These are phyloP conservation scores for Adelognathus sp. DNA, from an alignment of 2,888 invertebrate genomes.

Conservation along the genomic window DNA sequence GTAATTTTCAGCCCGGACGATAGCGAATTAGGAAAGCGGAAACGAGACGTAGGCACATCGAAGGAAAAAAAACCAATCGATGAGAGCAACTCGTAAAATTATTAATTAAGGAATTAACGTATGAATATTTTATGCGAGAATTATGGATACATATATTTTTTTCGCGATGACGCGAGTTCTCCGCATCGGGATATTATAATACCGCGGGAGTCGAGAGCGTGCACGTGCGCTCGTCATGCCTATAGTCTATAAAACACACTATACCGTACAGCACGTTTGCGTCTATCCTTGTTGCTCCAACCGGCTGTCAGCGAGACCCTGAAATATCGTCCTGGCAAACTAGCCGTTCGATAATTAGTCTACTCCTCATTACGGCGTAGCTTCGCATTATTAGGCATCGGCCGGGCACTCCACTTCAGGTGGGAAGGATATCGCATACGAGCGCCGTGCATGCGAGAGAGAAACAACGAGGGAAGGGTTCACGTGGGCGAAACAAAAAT, in stretches of 20 bases:
- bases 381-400: slow-evolving; percentile 75
- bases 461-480: slow-evolving; percentile 12
- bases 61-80: slow-evolving; percentile 19
- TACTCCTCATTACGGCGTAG: slow-evolving; percentile 77
- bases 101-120: background rate
- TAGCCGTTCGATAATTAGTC: slow-evolving; percentile 78
- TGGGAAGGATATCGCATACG: background rate
- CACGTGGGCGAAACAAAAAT: slow-evolving; percentile 12
- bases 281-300: slow-evolving; percentile 71
- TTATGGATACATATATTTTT: background rate
- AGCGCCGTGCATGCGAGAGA: background rate
- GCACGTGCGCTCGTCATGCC: slow-evolving; percentile 1
- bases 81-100: slow-evolving; percentile 7
- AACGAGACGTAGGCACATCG: background rate
- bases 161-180: background rate
- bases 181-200: background rate
- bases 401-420: slow-evolving; percentile 41
- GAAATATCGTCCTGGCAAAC: slow-evolving; percentile 78
- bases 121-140: background rate
- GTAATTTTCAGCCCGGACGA: slow-evolving; percentile 1
- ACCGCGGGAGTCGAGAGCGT: background rate
- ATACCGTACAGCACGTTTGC: slow-evolving; percentile 21
- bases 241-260: background rate
- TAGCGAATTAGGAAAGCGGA: background rate
- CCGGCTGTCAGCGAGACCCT: slow-evolving; percentile 76